Base-by-base conservation (phyloP, 2,797 vertebrate species). In the Ptychobarbus kaznakovi region DNA sequence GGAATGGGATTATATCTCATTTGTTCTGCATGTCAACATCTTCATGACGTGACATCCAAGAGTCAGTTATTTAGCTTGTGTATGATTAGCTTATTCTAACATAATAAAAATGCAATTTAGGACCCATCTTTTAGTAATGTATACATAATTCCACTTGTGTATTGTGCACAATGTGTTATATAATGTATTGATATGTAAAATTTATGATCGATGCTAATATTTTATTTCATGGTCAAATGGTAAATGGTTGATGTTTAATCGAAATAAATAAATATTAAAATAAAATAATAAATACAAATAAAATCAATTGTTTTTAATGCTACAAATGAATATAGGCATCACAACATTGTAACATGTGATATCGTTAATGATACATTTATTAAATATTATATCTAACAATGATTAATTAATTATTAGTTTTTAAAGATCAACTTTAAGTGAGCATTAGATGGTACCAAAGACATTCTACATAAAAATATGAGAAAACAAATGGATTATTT, bases 1-100 rank as follows among this genome's bases (percentile, higher is more conserved):
- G 25, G 66, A 88, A 74, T 88, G 38, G 58, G 73, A 82, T 84
- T 82, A 74, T 28, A 69, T n/a, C 72, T 80, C 11, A 42, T 73
- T 77, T 88, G 69, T 77, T 72, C 51, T 53, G 76, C n/a, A 32
- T 72, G 51, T 58, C 35, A 80, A 56, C 40, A 16, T 53, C 32
- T 46, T 73, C 44, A 81, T 68, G 44, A 76, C 63, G 35, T 7
- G 38, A 68, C 25, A 81, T 76, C 22, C 53, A 63, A 16, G 3
- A 32, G 22, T 8, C 22, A 9, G 11, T 63, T 63, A 46, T 40
- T 78, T 70, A 20, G 1, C 35, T 70, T 70, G 4, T 42, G 49
- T 2, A 72, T 28, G 42, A 42, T 70, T n/a, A 68, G 28, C 79
- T 51, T 81, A 10, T 42, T 53, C 6, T 70, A 56, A 49, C 18